These are phyloP conservation scores for Macroteleia sp. DNA, from an alignment of 2,888 invertebrate species.

Conservation along the genomic window DNA sequence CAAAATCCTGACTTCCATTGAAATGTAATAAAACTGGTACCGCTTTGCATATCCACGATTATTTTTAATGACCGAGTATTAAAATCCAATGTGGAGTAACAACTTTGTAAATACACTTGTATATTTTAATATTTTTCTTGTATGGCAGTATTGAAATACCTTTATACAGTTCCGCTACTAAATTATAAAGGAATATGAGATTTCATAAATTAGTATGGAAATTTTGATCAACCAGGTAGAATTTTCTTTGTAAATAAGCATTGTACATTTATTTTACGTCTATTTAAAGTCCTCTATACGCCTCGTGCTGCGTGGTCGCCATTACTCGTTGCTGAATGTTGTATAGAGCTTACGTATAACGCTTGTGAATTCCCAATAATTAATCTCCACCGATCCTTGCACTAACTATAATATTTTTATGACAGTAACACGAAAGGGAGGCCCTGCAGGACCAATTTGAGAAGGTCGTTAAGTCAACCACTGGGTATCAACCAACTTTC, in stretches of 20 bases:
- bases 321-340: slow-evolving; percentile 82
- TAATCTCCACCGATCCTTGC: neutral
- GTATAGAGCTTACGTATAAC: slow-evolving; percentile 78
- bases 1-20: slow-evolving; percentile 10
- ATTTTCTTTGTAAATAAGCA: slow-evolving; percentile 57
- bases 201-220: slow-evolving; percentile 20
- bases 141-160: neutral
- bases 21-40: neutral
- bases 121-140: slow-evolving; percentile 9
- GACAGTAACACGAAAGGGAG: slow-evolving; percentile 82
- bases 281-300: slow-evolving; percentile 33
- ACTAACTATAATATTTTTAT: slow-evolving; percentile 58
- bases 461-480: slow-evolving; percentile 89
- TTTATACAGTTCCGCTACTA: neutral
- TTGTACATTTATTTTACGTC: slow-evolving; percentile 54
- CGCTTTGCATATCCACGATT: slow-evolving; percentile 12
- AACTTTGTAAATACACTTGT: slow-evolving; percentile 40
- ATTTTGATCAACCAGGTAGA: slow-evolving; percentile 48
- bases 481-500: slow-evolving; percentile 87
- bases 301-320: slow-evolving; percentile 57
- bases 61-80: neutral
- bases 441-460: slow-evolving; percentile 82
- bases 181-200: slow-evolving; percentile 5
- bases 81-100: slow-evolving; percentile 6
- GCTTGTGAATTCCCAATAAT: slow-evolving; percentile 62